Evolutionary conservation across 2,113 vertebrate genomes (phyloP).

Genomic region (Zosterops borbonicus): DNA sequence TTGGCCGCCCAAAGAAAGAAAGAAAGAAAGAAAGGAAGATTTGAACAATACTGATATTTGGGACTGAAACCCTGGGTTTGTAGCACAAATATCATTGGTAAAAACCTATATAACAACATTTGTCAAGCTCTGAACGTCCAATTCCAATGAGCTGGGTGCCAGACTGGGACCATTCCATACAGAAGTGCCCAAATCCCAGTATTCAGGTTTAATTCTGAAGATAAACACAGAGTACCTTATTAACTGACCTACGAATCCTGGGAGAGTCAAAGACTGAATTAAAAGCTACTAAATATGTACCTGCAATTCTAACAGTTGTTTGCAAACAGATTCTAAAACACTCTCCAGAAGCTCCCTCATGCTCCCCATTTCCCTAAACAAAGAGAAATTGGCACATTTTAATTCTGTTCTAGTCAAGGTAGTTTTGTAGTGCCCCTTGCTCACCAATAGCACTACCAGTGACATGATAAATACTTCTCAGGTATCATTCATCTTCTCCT

Average conservation of each 20-base stretch:
- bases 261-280: neutral
- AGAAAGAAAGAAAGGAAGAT: neutral
- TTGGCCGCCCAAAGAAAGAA: neutral
- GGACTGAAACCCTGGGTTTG: neutral
- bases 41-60: neutral
- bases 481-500: slow-evolving; percentile 49
- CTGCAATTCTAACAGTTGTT: neutral
- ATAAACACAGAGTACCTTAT: neutral
- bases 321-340: neutral
- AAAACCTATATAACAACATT: neutral
- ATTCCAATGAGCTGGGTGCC: fast-evolving
- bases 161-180: neutral
- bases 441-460: neutral
- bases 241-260: neutral
- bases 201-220: neutral
- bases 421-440: neutral
- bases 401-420: neutral
- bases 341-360: neutral
- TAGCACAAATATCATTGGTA: neutral
- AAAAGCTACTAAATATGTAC: neutral
- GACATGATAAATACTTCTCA: slow-evolving; percentile 35
- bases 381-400: neutral
- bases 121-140: neutral
- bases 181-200: neutral
- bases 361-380: neutral